Base-by-base conservation (phyloP, 1,140 invertebrate genomes). In the Liolophura sinensis region DNA sequence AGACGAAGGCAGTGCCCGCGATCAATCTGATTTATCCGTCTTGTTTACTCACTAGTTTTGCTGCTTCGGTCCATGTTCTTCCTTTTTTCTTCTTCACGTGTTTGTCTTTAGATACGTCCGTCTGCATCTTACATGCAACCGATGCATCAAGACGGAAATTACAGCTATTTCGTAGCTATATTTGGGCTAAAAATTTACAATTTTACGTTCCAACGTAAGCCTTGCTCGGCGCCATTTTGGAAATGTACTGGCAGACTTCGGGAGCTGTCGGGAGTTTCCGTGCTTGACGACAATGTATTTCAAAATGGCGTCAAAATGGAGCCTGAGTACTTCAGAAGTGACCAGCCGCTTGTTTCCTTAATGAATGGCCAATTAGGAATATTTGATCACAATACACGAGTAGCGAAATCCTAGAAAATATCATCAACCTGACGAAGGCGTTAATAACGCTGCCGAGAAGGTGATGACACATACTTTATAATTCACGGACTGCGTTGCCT, bases 11-110 rank as follows among this genome's bases (percentile, higher is more conserved):
- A 54, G 24, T 54, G n/a, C 24, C 24, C 52, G n/a, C 11, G n/a
- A 54, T 54, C n/a, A 54, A 54, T 5, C n/a, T 20, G 31, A 40
- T 40, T 40, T 40, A 22, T 11, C 59, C 14, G 9, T 7, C 31
- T 40, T 40, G 31, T 40, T n/a, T 16, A 70, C 79, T 79, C 74
- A 82, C 81, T 49, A 80, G 68, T 79, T 82, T 80, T 22, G 79
- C 79, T 56, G 78, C 78, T 71, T 82, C 80, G 56, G 73, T 76
- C 79, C 77, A 81, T 74, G 78, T 77, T 74, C 78, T 67, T 59
- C 63, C 73, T 71, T 77, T 77, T 67, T 78, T 82, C 73, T 76
- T 80, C 72, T 73, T 79, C 27, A 66, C 57, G 58, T 68, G 65
- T 63, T 75, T 75, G 62, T 79, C 78, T 73, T 77, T 78, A 52